A percentile compares a stretch with the other conserved stretches of the same genome.
These are phyloP conservation scores for Octodon degus DNA, from an alignment of 2,113 vertebrate genomes.

Conservation along the genomic window DNA sequence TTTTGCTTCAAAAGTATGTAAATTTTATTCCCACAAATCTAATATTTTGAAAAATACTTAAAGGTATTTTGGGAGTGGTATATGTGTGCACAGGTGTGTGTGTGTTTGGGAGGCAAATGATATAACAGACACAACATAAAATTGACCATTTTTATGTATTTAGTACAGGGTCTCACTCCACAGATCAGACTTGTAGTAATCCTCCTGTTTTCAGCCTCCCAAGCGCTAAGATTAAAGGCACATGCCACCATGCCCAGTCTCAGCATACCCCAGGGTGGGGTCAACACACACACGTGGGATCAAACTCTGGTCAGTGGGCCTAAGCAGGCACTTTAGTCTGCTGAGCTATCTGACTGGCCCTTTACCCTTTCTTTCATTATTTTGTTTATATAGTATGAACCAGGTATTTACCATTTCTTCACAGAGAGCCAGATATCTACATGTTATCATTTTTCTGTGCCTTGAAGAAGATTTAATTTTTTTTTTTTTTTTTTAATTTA, in stretches of 20 bases:
- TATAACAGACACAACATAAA: neutral
- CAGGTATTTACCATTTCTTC: neutral
- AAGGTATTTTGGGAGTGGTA: neutral
- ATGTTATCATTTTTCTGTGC: neutral
- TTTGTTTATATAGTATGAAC: neutral
- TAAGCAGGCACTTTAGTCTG: no score
- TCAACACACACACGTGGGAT: no score
- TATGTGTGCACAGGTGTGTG: neutral
- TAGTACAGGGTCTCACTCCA: no score
- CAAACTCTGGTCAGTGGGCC: no score
- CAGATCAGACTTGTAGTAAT: no score
- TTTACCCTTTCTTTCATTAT: neutral
- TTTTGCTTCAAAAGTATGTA: neutral
- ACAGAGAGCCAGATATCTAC: neutral
- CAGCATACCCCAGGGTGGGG: no score
- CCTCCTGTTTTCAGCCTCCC: no score
- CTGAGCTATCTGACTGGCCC: no score
- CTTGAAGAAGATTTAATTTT: neutral
- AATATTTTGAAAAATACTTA: constrained; percentile 12
- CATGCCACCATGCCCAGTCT: no score
- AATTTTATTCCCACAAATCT: neutral
- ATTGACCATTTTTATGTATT: neutral
- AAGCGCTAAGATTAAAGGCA: no score
- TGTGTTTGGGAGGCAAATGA: neutral
- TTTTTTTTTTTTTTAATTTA: no score